Conservation (phyloP, 2,113 vertebrate genomes). For the Ceyx cyanopectus region DNA sequence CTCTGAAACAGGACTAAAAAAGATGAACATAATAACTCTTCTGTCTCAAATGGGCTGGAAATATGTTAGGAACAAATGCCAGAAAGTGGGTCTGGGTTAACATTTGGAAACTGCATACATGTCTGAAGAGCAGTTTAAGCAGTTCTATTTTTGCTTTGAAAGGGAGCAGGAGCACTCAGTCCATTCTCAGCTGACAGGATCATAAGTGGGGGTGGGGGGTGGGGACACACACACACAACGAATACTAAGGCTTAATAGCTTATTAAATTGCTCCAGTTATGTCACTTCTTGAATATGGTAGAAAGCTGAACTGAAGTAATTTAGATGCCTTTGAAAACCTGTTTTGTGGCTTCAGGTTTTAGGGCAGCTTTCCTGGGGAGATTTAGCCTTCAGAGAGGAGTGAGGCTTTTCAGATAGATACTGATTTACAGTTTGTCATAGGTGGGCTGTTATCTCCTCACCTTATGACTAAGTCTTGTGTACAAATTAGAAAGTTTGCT, state of each 20-base stretch:
- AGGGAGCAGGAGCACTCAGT: neutral
- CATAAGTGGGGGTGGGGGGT: neutral
- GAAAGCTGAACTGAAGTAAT: conserved; percentile 4
- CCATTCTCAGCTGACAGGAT: neutral
- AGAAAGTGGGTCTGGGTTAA: neutral
- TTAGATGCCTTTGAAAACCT: conserved; percentile 7
- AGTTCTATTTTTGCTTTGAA: conserved; percentile 16
- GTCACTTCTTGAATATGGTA: conserved; percentile 7
- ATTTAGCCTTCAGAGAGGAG: neutral
- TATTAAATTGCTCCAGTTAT: conserved; percentile 43
- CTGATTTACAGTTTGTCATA: neutral
- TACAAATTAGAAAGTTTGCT: neutral
- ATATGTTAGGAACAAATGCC: neutral
- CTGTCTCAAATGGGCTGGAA: neutral
- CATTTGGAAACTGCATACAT: neutral
- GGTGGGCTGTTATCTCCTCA: neutral
- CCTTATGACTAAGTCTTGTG: neutral
- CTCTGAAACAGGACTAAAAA: neutral
- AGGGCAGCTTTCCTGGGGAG: neutral
- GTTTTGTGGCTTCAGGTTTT: neutral
- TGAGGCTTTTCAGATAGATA: neutral
- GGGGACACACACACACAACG: neutral
- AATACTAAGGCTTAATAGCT: neutral
- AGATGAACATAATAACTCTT: neutral
- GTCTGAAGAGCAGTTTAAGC: conserved; percentile 8